A percentile compares a stretch with the other conserved stretches of the same genome.
Evolutionary conservation across 37 sponge, comb jelly and placozoan genomes (phyloP).

Genomic region (Corticium candelabrum): DNA sequence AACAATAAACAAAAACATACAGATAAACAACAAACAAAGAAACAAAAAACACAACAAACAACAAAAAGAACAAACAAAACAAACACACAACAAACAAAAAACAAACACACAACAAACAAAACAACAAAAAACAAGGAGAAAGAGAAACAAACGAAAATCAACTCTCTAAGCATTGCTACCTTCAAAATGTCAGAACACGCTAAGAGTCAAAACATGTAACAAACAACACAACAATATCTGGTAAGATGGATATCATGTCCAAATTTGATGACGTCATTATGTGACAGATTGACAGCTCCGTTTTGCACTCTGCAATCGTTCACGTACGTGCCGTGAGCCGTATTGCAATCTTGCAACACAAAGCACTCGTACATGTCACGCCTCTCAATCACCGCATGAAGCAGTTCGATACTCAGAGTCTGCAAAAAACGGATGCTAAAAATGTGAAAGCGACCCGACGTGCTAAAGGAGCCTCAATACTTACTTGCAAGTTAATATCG

Average conservation of each 20-base stretch:
- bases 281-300: not conserved
- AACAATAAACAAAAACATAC: no score
- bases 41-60: no score
- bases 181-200: no score
- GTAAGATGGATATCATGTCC: conserved; percentile 10
- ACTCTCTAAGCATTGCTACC: no score
- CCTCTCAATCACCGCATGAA: conserved; percentile 7
- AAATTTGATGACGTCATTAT: not conserved
- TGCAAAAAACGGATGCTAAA: not conserved
- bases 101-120: no score
- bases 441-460: not conserved
- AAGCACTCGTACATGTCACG: not conserved
- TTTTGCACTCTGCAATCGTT: conserved; percentile 5
- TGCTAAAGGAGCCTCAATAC: not conserved
- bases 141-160: no score
- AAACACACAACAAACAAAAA: no score
- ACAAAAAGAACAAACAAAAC: no score
- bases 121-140: no score
- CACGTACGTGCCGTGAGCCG: conserved; percentile 9
- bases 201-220: no score
- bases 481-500: not conserved
- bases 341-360: not conserved
- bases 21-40: no score
- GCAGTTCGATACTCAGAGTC: not conserved
- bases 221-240: no score